Evolutionary conservation across 2,888 invertebrate species (phyloP).

Genomic region (Ceratothoa steindachneri): DNA sequence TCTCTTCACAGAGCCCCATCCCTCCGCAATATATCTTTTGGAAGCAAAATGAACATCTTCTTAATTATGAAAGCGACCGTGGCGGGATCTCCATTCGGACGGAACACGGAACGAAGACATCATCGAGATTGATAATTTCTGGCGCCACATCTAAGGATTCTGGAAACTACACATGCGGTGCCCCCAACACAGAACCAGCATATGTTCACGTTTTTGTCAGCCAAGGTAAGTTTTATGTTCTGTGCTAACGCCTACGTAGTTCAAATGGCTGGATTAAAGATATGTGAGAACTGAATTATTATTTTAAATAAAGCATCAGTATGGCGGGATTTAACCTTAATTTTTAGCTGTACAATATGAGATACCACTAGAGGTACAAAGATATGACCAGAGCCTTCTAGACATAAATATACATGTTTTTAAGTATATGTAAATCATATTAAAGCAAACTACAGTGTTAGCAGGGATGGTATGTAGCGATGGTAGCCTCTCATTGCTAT

Average conservation of each 20-base stretch:
- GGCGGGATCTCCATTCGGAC: conserved; percentile 72
- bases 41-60: conserved; percentile 91
- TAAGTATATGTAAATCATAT: too few relatives aligned
- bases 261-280: not conserved
- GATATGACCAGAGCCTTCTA: too few relatives aligned
- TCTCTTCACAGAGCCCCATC: conserved; percentile 71
- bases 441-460: too few relatives aligned
- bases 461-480: too few relatives aligned
- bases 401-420: too few relatives aligned
- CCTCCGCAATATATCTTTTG: conserved; percentile 92
- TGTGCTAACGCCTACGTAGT: not conserved
- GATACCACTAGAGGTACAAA: too few relatives aligned
- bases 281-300: too few relatives aligned
- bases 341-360: too few relatives aligned
- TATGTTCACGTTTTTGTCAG: conserved; percentile 85
- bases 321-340: too few relatives aligned
- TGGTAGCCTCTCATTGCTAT: too few relatives aligned
- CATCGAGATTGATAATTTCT: conserved; percentile 77
- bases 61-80: conserved; percentile 82
- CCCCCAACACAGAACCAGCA: conserved; percentile 79
- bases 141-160: conserved; percentile 72
- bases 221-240: conserved; percentile 65
- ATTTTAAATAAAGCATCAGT: too few relatives aligned
- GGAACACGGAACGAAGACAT: conserved; percentile 68
- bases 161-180: conserved; percentile 52